phyloP scores from a whole-genome alignment of 2,888 invertebrate species.

The Mimachlamys varia region DNA sequence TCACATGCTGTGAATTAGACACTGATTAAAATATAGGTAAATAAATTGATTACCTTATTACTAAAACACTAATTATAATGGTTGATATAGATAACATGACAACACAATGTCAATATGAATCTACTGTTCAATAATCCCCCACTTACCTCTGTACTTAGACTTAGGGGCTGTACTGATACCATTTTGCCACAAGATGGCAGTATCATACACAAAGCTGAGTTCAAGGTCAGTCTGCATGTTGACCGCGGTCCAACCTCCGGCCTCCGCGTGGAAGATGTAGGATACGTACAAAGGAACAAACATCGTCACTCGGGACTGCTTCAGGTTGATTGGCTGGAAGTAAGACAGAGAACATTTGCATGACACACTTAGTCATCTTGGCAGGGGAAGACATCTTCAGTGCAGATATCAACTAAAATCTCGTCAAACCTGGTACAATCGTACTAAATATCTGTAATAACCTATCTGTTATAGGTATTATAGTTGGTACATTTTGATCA shows the following conservation, averaged over 20 bases:
- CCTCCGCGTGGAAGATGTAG: slow-evolving; percentile 77
- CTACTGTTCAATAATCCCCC: too few species aligned
- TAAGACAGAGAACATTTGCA: neutral
- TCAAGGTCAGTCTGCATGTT: slow-evolving; percentile 76
- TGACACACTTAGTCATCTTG: neutral
- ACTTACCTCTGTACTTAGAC: slow-evolving; percentile 70
- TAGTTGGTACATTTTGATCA: too few species aligned
- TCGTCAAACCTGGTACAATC: too few species aligned
- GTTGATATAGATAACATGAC: too few species aligned
- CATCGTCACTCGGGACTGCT: slow-evolving; percentile 79
- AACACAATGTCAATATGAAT: too few species aligned
- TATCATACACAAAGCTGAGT: slow-evolving; percentile 80
- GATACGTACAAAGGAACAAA: slow-evolving; percentile 79
- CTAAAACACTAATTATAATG: too few species aligned
- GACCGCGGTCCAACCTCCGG: slow-evolving; percentile 78
- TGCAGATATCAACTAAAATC: neutral
- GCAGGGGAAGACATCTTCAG: neutral
- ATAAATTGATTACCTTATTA: too few species aligned
- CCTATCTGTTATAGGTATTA: too few species aligned
- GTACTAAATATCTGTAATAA: too few species aligned
- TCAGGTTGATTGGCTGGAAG: slow-evolving; percentile 75
- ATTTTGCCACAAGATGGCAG: slow-evolving; percentile 79
- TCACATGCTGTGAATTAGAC: too few species aligned
- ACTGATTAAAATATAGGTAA: too few species aligned
- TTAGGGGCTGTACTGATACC: slow-evolving; percentile 76